phyloP scores from a whole-genome alignment of 2,797 vertebrate genomes.

The Sebastes itinus region DNA sequence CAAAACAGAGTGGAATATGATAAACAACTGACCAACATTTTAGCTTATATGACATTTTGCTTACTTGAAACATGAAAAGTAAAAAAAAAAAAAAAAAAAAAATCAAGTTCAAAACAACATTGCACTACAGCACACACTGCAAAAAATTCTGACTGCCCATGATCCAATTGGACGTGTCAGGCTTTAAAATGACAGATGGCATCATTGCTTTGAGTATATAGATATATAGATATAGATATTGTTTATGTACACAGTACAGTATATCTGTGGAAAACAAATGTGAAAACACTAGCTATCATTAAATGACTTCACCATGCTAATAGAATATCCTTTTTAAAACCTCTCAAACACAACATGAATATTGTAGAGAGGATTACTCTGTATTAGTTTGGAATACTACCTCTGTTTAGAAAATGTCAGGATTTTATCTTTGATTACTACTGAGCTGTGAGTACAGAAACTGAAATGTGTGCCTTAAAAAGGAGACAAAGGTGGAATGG shows the following conservation, averaged over 20 bases:
- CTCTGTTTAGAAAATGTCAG: slow-evolving; percentile 64
- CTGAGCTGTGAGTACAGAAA: slow-evolving; percentile 67
- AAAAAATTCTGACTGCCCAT: slow-evolving; percentile 60
- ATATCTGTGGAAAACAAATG: slow-evolving; percentile 75
- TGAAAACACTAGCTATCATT: slow-evolving; percentile 79
- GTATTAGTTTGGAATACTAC: slow-evolving; percentile 65
- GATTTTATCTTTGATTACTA: slow-evolving; percentile 58
- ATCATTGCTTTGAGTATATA: slow-evolving; percentile 83
- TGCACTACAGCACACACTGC: slow-evolving; percentile 67
- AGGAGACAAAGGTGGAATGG: slow-evolving; percentile 72
- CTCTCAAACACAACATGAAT: slow-evolving; percentile 76
- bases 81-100: slow-evolving; percentile 31
- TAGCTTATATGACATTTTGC: slow-evolving; percentile 69
- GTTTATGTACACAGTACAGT: slow-evolving; percentile 83
- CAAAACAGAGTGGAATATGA: slow-evolving; percentile 42
- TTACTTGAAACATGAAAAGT: slow-evolving; percentile 54
- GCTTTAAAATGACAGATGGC: slow-evolving; percentile 73
- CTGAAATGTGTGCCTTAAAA: slow-evolving; percentile 71
- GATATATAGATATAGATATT: slow-evolving; percentile 82
- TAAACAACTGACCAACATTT: slow-evolving; percentile 60
- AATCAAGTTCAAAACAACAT: slow-evolving; percentile 55
- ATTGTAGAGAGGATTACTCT: slow-evolving; percentile 63
- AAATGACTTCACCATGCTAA: slow-evolving; percentile 83
- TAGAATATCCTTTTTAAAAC: slow-evolving; percentile 76
- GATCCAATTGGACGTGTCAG: slow-evolving; percentile 62